Conservation (phyloP, 2,113 vertebrate genomes). For the Pomatostomus ruficeps region DNA sequence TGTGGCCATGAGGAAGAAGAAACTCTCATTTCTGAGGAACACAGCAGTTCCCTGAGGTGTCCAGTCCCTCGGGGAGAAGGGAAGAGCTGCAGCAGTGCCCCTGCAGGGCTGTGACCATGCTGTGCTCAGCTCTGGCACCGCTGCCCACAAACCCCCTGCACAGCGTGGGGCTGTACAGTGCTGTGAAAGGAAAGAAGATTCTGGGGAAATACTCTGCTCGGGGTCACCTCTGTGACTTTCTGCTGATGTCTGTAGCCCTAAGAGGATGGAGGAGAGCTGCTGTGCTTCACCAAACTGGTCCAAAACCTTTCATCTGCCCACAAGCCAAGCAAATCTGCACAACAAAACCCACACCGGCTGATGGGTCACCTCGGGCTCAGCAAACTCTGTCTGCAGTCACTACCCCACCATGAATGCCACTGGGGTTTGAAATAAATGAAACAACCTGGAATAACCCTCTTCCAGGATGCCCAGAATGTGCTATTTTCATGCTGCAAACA, state of each 20-base stretch:
- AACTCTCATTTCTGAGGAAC: background rate
- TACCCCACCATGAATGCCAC: background rate
- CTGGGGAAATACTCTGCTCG: background rate
- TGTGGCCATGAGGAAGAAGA: background rate
- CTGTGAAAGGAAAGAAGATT: background rate
- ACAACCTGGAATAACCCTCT: background rate
- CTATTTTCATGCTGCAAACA: background rate
- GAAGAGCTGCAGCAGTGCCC: background rate
- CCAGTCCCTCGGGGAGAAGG: background rate
- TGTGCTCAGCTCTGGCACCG: background rate
- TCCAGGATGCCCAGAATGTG: background rate
- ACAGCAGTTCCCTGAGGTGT: background rate
- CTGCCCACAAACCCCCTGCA: background rate
- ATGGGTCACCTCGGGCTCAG: background rate
- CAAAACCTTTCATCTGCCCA: conserved; percentile 42
- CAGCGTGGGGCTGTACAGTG: background rate
- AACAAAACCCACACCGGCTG: fast-evolving
- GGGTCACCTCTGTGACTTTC: conserved; percentile 63
- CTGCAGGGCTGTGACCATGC: fast-evolving
- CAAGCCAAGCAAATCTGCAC: conserved; percentile 67
- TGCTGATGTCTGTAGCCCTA: conserved; percentile 24
- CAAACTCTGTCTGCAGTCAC: background rate
- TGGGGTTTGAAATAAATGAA: background rate
- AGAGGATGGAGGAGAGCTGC: conserved; percentile 70
- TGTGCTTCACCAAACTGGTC: conserved; percentile 48